Conservation (phyloP, 2,888 invertebrate genomes). For the Amorpha juglandis region DNA sequence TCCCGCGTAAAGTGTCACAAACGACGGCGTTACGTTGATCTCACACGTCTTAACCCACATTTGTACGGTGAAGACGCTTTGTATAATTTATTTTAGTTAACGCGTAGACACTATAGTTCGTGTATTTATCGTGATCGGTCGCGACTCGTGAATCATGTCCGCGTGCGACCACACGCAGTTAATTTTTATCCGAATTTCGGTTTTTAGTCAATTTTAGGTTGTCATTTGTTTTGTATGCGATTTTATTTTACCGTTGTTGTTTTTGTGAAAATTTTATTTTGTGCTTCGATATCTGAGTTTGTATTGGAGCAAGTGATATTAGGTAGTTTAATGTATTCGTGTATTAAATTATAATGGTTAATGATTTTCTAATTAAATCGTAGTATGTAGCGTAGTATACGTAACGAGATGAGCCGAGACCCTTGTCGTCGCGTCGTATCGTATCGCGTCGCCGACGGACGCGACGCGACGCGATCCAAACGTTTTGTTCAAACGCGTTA, state of each 20-base stretch:
- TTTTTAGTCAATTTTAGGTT: constrained; percentile 62
- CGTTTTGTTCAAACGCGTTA: constrained; percentile 72
- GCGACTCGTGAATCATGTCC: neutral
- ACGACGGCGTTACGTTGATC: constrained; percentile 48
- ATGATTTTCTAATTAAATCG: constrained; percentile 43
- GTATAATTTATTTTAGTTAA: constrained; percentile 37
- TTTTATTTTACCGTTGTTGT: constrained; percentile 78
- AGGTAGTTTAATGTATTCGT: constrained; percentile 66
- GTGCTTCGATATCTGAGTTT: constrained; percentile 59
- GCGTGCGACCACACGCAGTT: constrained; percentile 2
- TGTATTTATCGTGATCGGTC: neutral
- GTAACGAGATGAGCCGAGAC: constrained; percentile 25
- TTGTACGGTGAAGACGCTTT: constrained; percentile 43
- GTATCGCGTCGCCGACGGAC: constrained; percentile 10
- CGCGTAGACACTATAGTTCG: neutral
- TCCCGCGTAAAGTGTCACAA: constrained; percentile 10
- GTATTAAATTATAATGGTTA: constrained; percentile 50
- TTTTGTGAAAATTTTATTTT: constrained; percentile 75
- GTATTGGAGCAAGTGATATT: constrained; percentile 74
- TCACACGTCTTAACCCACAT: constrained; percentile 60
- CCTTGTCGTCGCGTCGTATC: constrained; percentile 28
- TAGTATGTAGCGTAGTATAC: constrained; percentile 37
- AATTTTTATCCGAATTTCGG: constrained; percentile 53
- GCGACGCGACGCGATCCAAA: constrained; percentile 46
- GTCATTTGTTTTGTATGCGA: constrained; percentile 69